These are phyloP conservation scores for Vireo altiloquus DNA, from an alignment of 2,113 vertebrate genomes.

Conservation along the genomic window DNA sequence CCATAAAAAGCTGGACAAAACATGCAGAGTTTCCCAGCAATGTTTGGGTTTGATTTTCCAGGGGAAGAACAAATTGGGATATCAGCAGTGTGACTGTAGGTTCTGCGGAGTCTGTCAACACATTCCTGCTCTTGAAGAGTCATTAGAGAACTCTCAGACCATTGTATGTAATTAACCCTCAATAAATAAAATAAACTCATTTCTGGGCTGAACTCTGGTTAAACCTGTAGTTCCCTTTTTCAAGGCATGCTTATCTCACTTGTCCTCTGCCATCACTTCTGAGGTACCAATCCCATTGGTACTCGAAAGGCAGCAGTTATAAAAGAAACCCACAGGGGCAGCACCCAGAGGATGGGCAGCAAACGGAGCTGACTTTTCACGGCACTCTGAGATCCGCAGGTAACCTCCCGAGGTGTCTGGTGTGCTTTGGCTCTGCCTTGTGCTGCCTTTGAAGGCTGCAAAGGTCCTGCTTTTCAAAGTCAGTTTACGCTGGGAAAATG, in stretches of 20 bases:
- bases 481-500: not conserved
- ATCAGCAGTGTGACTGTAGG: not conserved
- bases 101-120: not conserved
- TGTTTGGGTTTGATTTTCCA: not conserved
- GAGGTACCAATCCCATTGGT: not conserved
- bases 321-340: not conserved
- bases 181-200: not conserved
- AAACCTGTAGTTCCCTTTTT: slow-evolving; percentile 44
- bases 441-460: not conserved
- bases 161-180: not conserved
- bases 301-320: not conserved
- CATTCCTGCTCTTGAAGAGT: not conserved
- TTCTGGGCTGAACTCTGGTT: not conserved
- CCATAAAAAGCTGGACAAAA: not conserved
- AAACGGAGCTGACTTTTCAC: not conserved
- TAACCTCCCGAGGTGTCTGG: not conserved
- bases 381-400: not conserved
- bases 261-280: not conserved
- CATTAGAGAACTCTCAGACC: not conserved
- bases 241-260: not conserved
- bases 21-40: not conserved
- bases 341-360: not conserved
- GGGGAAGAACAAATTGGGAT: not conserved
- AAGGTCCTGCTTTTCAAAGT: not conserved
- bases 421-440: not conserved